phyloP scores from a whole-genome alignment of 2,797 vertebrate species.

The Hybognathus amarus region DNA sequence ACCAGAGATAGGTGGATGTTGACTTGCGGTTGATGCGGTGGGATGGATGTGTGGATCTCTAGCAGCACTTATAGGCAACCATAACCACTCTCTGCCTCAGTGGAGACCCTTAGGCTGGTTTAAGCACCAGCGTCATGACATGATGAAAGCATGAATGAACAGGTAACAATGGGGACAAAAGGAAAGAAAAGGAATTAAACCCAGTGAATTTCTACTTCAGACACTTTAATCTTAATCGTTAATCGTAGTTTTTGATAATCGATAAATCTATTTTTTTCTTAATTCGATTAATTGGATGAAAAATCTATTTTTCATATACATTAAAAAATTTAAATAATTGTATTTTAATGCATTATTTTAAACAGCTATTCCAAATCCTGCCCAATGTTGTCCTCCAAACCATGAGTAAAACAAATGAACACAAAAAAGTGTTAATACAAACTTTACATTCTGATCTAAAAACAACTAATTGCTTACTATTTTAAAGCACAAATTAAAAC shows the following conservation, averaged over 20 bases:
- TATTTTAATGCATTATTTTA: too few relatives aligned
- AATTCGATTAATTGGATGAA: too few relatives aligned
- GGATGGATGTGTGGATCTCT: slow-evolving; percentile 5
- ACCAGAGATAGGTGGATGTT: background rate
- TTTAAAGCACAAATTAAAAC: too few relatives aligned
- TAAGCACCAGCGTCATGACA: background rate
- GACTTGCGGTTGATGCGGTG: slow-evolving; percentile 7
- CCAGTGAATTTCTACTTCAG: background rate
- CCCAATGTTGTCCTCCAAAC: too few relatives aligned
- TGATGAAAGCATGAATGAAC: slow-evolving; percentile 19
- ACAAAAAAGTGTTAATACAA: too few relatives aligned
- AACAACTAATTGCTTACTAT: too few relatives aligned
- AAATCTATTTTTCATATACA: too few relatives aligned
- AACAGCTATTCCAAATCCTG: too few relatives aligned
- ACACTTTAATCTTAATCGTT: background rate
- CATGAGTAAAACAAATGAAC: too few relatives aligned
- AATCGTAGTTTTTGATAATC: background rate
- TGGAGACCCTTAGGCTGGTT: background rate
- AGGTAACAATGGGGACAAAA: background rate
- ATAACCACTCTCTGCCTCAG: background rate
- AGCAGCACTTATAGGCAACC: slow-evolving; percentile 6
- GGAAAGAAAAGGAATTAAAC: background rate
- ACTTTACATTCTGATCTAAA: too few relatives aligned
- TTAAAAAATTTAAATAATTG: too few relatives aligned
- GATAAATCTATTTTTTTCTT: too few relatives aligned